Conservation (phyloP, 2,113 vertebrate genomes). For the Python bivittatus region DNA sequence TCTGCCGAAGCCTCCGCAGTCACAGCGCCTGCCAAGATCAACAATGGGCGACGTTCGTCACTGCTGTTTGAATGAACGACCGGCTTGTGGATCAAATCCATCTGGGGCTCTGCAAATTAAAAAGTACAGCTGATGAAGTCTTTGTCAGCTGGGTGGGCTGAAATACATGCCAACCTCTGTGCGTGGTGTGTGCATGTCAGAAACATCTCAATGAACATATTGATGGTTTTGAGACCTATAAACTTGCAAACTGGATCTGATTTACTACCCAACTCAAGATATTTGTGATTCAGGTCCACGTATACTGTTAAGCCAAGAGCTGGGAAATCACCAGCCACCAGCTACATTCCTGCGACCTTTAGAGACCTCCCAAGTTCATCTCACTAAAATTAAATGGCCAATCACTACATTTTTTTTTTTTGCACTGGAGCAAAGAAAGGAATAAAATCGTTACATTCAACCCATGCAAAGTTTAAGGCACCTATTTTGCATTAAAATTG, state of each 20-base stretch:
- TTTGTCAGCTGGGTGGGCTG: neutral
- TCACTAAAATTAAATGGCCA: too few species aligned
- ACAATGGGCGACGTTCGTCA: constrained; percentile 17
- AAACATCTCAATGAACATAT: neutral
- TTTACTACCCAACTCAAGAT: neutral
- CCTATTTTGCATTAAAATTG: too few species aligned
- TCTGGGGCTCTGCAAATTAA: constrained; percentile 44
- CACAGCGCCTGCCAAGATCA: constrained; percentile 8
- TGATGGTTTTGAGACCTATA: neutral
- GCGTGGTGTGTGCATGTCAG: neutral
- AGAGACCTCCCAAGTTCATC: too few species aligned
- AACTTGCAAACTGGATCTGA: neutral
- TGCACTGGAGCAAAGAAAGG: too few species aligned
- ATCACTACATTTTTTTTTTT: too few species aligned
- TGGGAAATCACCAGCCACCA: too few species aligned
- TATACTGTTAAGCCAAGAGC: too few species aligned
- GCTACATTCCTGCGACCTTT: too few species aligned
- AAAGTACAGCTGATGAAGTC: constrained; percentile 39
- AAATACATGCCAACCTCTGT: neutral
- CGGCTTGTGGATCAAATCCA: neutral
- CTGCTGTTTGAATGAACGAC: constrained; percentile 19
- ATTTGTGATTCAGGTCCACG: neutral
- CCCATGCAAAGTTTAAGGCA: too few species aligned
- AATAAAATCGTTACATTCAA: too few species aligned
- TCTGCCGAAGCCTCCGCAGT: constrained; percentile 19